Percentiles rank a stretch among this genome's conserved stretches.
Conservation (phyloP, 2,113 vertebrate species). For the Microtus montanus region DNA sequence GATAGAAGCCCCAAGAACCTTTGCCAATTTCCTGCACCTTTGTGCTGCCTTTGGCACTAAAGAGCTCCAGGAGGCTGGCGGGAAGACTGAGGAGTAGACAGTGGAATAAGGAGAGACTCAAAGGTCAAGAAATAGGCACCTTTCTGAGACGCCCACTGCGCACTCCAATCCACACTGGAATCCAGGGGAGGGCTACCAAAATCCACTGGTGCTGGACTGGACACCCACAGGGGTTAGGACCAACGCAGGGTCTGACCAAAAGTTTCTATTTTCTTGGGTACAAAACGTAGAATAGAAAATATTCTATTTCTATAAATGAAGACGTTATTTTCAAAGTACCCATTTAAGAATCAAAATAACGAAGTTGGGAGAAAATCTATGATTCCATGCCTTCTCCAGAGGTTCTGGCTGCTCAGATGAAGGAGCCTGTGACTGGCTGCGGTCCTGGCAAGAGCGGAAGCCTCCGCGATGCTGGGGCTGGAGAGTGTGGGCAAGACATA, state of each 20-base stretch:
- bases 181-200: not conserved
- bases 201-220: not conserved
- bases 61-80: not conserved
- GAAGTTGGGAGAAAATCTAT: not conserved
- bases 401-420: not conserved
- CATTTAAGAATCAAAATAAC: slow-evolving; percentile 3
- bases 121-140: not conserved
- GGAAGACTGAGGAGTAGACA: not conserved
- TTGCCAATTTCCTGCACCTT: not conserved
- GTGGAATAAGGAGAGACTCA: not conserved
- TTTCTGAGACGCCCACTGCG: not conserved
- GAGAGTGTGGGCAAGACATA: not conserved
- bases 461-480: too few relatives aligned
- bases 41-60: not conserved
- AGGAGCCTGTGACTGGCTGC: not conserved
- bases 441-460: not conserved
- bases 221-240: not conserved
- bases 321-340: slow-evolving; percentile 3
- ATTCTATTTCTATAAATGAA: not conserved
- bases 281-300: not conserved
- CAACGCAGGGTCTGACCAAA: not conserved
- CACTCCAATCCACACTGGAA: not conserved
- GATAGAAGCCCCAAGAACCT: not conserved
- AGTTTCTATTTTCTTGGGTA: not conserved
- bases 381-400: not conserved